Evolutionary conservation across 2,888 invertebrate species (phyloP).

Genomic region (Invenusta paracnida): DNA sequence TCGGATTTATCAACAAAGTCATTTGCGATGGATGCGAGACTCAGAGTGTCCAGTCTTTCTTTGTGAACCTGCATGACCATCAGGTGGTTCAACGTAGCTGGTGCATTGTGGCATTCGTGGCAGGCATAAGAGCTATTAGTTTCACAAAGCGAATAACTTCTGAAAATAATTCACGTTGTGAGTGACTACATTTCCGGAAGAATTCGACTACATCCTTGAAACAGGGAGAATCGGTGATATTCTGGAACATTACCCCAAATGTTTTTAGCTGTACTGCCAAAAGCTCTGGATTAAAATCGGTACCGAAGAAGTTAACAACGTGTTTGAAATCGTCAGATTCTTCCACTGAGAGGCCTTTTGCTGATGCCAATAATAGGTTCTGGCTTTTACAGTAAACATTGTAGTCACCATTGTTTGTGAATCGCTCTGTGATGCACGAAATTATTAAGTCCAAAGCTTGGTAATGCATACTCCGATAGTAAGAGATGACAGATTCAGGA

Average conservation of each 20-base stretch:
- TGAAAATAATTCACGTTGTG: constrained; percentile 29
- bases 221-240: constrained; percentile 29
- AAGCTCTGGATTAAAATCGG: constrained; percentile 25
- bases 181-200: constrained; percentile 29
- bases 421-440: constrained; percentile 19
- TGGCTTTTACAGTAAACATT: constrained; percentile 23
- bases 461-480: constrained; percentile 12
- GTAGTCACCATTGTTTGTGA: constrained; percentile 23
- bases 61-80: constrained; percentile 26
- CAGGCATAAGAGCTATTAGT: constrained; percentile 25
- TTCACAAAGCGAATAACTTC: constrained; percentile 26
- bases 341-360: constrained; percentile 26
- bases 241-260: constrained; percentile 29
- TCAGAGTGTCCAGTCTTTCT: constrained; percentile 29
- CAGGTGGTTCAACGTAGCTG: constrained; percentile 11
- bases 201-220: constrained; percentile 26
- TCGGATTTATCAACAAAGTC: constrained; percentile 29
- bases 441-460: constrained; percentile 26
- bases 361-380: constrained; percentile 18
- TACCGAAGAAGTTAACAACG: constrained; percentile 23
- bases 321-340: constrained; percentile 29
- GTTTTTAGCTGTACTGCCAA: constrained; percentile 19
- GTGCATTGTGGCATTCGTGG: constrained; percentile 15
- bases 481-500: constrained; percentile 29
- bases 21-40: constrained; percentile 19